These are phyloP conservation scores for Rhabdomys pumilio DNA, from an alignment of 2,797 vertebrate species.

Conservation along the genomic window DNA sequence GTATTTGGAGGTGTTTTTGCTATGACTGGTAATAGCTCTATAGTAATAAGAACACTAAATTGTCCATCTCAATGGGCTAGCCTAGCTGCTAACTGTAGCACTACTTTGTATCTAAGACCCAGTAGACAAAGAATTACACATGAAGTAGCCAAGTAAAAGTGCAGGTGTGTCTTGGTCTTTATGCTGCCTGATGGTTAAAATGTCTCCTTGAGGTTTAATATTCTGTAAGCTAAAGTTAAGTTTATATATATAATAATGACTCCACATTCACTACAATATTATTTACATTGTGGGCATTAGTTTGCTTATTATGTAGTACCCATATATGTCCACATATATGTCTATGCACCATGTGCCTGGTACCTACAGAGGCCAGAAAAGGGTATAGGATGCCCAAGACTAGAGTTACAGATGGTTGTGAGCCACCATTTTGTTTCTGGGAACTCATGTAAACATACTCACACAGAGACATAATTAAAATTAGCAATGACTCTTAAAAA, in stretches of 20 bases:
- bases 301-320: neutral
- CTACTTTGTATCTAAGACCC: neutral
- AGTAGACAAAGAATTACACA: neutral
- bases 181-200: neutral
- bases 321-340: neutral
- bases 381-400: neutral
- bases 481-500: neutral
- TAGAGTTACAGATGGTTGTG: neutral
- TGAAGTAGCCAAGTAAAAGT: neutral
- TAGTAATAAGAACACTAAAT: neutral
- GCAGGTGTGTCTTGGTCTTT: neutral
- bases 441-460: neutral
- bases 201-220: neutral
- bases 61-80: neutral
- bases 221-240: neutral
- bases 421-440: neutral
- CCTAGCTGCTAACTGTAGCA: neutral
- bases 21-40: neutral
- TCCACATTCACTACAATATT: neutral
- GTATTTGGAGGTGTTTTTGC: neutral
- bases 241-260: neutral
- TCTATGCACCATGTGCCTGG: neutral
- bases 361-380: neutral
- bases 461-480: neutral
- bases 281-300: neutral